phyloP scores from a whole-genome alignment of 2,888 invertebrate species.

The Andrena bucephala region DNA sequence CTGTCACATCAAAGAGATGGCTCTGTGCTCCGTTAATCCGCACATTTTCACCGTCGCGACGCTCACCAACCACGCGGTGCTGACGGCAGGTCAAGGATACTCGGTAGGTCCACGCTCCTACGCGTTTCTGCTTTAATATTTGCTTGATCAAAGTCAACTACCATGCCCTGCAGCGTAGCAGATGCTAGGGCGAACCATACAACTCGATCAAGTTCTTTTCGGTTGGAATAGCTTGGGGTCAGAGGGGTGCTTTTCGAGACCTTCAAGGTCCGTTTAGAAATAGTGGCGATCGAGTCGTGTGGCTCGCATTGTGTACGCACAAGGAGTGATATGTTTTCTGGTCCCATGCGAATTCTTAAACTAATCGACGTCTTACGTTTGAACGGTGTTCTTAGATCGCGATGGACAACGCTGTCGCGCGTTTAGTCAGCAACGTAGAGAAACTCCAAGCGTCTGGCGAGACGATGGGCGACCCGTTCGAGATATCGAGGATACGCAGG shows the following conservation, averaged over 20 bases:
- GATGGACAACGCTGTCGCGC: slow-evolving; percentile 88
- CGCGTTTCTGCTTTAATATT: background rate
- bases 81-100: slow-evolving; percentile 90
- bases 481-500: slow-evolving; percentile 91
- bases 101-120: slow-evolving; percentile 86
- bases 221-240: too few relatives aligned
- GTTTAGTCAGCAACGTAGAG: slow-evolving; percentile 86
- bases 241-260: too few relatives aligned
- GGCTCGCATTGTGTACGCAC: too few relatives aligned
- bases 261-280: too few relatives aligned
- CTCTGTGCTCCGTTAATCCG: slow-evolving; percentile 90
- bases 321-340: too few relatives aligned
- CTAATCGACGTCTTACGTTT: background rate
- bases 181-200: too few relatives aligned
- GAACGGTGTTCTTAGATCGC: slow-evolving; percentile 84
- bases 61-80: slow-evolving; percentile 93
- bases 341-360: background rate
- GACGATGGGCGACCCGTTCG: slow-evolving; percentile 92
- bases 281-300: too few relatives aligned
- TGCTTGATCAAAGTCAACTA: too few relatives aligned
- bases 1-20: slow-evolving; percentile 91
- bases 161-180: too few relatives aligned
- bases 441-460: slow-evolving; percentile 90
- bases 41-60: slow-evolving; percentile 96
- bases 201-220: too few relatives aligned